Evolutionary conservation across 2,113 vertebrate genomes (phyloP), one percentile per base, ranked within the genome.

Genomic region (Crotophaga sulcirostris): DNA sequence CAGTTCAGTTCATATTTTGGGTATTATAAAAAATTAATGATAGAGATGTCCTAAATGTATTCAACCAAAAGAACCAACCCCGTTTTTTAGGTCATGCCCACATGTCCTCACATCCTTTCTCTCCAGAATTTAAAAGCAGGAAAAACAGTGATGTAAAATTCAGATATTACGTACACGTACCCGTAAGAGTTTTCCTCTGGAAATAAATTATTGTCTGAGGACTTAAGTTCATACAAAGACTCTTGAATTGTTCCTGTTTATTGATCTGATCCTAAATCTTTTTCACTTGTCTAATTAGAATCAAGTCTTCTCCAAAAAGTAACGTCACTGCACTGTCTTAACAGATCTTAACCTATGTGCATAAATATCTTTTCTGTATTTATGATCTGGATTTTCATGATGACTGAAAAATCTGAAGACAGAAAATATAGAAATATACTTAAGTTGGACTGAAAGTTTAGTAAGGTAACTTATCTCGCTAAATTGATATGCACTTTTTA

Each of bases 41-140:
- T 44, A 62, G 17, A 67, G 10, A 70, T 76, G 5, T 4, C 10
- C 15, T 63, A 40, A 79, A 75, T 25, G 13, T 28, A 80, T 72
- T 83, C 20, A 84, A 21, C 3, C 11, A 45, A 83, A 82, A 56
- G 9, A 9, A 79, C 3, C 2, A 38, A 75, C 29, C 42, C 10
- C 2, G 52, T 72, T 54, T 81, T 72, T 67, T 26, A 62, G 51
- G 42, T 67, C 47, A 70, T 3, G 24, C 13, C 14, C 21, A 23
- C 47, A 49, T 12, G 6, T 3, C 11, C 5, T 3, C 8, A 2
- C 3, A 0, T 2, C 15, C 7, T 7, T 58, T 83, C 13, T 56
- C 19, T 86, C 20, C 31, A 40, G 26, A 91, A 79, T 67, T 28
- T 29, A 55, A 34, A 75, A 93, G 5, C 7, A 34, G n/a, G 6